Base-by-base conservation (phyloP, 2,113 vertebrate genomes). In the Protobothrops flavoviridis region DNA sequence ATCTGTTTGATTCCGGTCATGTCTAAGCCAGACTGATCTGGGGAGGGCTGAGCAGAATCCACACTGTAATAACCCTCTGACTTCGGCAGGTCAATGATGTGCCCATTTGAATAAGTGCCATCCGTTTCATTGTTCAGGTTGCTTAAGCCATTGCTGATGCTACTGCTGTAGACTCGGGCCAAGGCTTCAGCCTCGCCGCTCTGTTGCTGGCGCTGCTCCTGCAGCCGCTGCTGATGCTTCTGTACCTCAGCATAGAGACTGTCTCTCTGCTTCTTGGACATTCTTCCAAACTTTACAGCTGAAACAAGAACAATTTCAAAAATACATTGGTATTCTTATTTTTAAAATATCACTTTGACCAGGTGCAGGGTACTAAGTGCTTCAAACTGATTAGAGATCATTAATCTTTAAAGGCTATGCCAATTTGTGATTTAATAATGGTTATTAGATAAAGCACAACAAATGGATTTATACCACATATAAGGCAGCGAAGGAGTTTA, bases 261-360 rank as follows among this genome's bases (percentile, higher is more conserved):
- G 97, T 99, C 99, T 17, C 99, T 98, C 94, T 99, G 99, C 97
- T 99, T 99, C 97, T 99, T 99, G 93, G 99, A 99, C 99, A 99
- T 99, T 96, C 99, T 99, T 91, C 99, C 99, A 91, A 99, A 99
- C 95, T 99, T 99, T 92, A 99, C 99, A 96, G 99, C 99, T 99
- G 97, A 89, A 97, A 96, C 55, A 93, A 39, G 33, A 81, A 43
- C 33, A 81, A 81, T 81, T 39, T 81, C 33, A 43, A 81, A 81
- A 43, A 81, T 43, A 21, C 17, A 81, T 81, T 81, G 74, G 74
- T 81, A 43, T 81, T 21, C 53, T 91, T 26, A 90, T 91, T 13
- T 13, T 91, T 0, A 0, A 91, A 85, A 43, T 55, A 24, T 52
- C 23, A 56, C 26, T 56, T 81, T 85, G 90, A 8, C 3, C 59